These are phyloP conservation scores for Opisthocomus hoazin DNA, from an alignment of 2,113 vertebrate genomes.

Conservation along the genomic window DNA sequence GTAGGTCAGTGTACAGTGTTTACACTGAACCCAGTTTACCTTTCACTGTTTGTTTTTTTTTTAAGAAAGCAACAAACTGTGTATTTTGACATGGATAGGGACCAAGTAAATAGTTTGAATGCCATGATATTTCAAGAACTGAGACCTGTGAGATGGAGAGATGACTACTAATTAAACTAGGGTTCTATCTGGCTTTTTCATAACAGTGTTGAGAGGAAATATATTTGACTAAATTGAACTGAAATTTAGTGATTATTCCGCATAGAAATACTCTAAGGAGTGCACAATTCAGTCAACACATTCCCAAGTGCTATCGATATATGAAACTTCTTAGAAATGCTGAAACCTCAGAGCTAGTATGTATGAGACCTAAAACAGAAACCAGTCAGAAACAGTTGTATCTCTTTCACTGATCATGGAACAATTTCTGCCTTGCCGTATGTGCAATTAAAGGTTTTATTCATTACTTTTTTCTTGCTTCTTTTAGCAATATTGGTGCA, in stretches of 20 bases:
- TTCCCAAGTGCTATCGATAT: rapidly evolving
- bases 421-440: not conserved
- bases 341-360: not conserved
- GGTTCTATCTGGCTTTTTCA: not conserved
- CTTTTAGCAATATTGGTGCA: not conserved
- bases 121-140: not conserved
- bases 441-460: not conserved
- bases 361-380: not conserved
- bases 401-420: not conserved
- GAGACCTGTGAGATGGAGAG: not conserved
- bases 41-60: not conserved
- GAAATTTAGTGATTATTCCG: not conserved
- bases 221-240: not conserved
- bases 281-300: not conserved
- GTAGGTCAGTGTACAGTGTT: not conserved
- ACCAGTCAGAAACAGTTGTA: not conserved
- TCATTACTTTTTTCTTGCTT: rapidly evolving
- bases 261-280: not conserved
- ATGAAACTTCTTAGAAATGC: not conserved
- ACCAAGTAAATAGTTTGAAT: not conserved
- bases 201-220: not conserved
- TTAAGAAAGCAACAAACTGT: not conserved
- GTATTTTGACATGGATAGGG: not conserved
- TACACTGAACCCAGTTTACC: not conserved
- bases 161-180: not conserved